Evolutionary conservation across 2,888 invertebrate genomes (phyloP), one percentile per base, ranked within the genome.

Genomic region (Celastrina argiolus): DNA sequence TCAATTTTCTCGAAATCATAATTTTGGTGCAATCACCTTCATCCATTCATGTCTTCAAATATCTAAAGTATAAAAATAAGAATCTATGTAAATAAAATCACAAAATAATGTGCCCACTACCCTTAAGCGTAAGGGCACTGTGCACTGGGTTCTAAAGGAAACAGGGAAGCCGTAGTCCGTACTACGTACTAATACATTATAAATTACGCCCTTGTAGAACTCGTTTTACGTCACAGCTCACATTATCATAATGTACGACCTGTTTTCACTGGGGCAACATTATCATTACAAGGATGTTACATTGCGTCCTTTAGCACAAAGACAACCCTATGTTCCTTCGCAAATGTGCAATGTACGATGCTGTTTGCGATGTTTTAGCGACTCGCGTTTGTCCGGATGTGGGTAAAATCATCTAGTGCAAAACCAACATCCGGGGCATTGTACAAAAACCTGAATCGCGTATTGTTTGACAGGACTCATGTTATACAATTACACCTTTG

Each of bases 161-260:
- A 45, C 45, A 45, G 45, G 45, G 45, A 45, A 45, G 45, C 18
- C 18, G 10, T n/a, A n/a, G n/a, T n/a, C n/a, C n/a, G n/a, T n/a
- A n/a, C n/a, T n/a, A n/a, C n/a, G n/a, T 45, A 45, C 10, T 8
- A 10, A 14, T 39, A 14, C 14, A 8, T 14, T n/a, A 51, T 51
- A 51, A 51, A 51, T 51, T 51, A 51, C 12, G 45, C 45, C 45
- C 18, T 18, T 45, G 45, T 45, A 18, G 10, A 45, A 45, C 45
- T 45, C 45, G 18, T 45, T 45, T 16, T 45, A 10, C 45, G 45
- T 45, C 45, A 39, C 31, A 31, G 5, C 7, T 45, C 45, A 39
- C 31, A 31, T 31, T 31, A 31, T 31, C 39, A 45, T 58, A 56
- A 18, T 42, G 31, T 64, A 67, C 69, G 69, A 66, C 67, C 65